These are phyloP conservation scores for Brachyhypopomus gauderio DNA, from an alignment of 2,113 vertebrate species.

Conservation along the genomic window DNA sequence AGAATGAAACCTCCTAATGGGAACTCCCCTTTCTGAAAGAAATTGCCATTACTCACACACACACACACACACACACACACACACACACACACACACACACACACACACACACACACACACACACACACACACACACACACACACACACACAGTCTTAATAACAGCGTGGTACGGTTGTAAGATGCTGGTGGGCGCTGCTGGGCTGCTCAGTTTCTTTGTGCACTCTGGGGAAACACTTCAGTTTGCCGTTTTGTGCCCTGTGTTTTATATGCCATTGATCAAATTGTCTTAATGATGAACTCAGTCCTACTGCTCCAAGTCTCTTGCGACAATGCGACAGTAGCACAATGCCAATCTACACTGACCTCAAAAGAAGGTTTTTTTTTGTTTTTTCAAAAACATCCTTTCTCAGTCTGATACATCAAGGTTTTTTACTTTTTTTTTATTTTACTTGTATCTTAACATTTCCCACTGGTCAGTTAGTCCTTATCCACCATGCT, in stretches of 20 bases:
- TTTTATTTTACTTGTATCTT: constrained; percentile 2
- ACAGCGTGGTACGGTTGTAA: background rate
- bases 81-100: too few relatives aligned
- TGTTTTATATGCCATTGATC: constrained; percentile 37
- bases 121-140: too few relatives aligned
- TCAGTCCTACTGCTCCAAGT: constrained; percentile 22
- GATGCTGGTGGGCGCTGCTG: constrained; percentile 4
- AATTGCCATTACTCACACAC: background rate
- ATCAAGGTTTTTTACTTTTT: constrained; percentile 6
- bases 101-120: too few relatives aligned
- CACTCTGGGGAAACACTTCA: background rate
- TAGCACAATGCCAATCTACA: background rate
- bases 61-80: too few relatives aligned
- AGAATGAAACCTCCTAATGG: constrained; percentile 45
- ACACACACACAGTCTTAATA: constrained; percentile 30
- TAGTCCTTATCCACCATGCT: constrained; percentile 1
- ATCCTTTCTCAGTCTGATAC: background rate
- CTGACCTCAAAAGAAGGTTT: constrained; percentile 3
- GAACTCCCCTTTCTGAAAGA: constrained; percentile 26
- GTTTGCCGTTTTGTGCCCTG: background rate
- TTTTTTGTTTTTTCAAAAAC: constrained; percentile 29
- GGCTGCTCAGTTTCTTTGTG: constrained; percentile 2
- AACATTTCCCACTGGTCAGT: constrained; percentile 25
- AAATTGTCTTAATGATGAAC: constrained; percentile 29
- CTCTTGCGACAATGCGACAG: constrained; percentile 23